phyloP scores from a whole-genome alignment of 2,888 invertebrate species.

The Campoplex capitator region DNA sequence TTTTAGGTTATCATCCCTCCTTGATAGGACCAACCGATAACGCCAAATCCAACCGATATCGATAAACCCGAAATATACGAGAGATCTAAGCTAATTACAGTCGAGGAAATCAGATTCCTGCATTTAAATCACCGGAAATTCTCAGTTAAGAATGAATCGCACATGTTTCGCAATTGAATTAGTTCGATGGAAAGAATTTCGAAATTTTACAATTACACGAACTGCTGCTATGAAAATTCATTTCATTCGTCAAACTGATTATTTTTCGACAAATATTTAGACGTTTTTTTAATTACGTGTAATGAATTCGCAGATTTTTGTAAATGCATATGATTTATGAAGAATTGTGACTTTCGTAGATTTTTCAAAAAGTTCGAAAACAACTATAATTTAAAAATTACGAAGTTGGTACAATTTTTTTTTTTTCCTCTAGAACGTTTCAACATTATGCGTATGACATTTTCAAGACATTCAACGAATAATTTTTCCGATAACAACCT shows the following conservation, averaged over 20 bases:
- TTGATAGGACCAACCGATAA: slow-evolving; percentile 69
- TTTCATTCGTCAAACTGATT: background rate
- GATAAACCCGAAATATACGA: slow-evolving; percentile 75
- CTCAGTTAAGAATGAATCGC: background rate
- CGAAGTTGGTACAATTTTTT: no score
- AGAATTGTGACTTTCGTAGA: no score
- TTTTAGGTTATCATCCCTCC: slow-evolving; percentile 59
- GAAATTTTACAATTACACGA: background rate
- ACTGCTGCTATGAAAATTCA: background rate
- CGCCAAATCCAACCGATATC: slow-evolving; percentile 67
- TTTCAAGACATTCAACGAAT: no score
- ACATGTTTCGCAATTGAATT: background rate
- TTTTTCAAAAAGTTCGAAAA: no score
- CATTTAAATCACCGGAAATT: background rate
- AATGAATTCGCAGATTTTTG: no score
- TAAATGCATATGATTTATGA: no score
- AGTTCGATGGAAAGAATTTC: background rate
- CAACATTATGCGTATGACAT: no score
- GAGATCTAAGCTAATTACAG: slow-evolving; percentile 80
- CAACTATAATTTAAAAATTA: no score
- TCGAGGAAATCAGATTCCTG: slow-evolving; percentile 59
- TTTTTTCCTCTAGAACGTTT: no score
- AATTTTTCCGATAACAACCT: no score
- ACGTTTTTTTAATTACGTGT: no score
- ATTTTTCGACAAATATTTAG: no score